A percentile compares a stretch with the other conserved stretches of the same genome.
These are phyloP conservation scores for Platichthys stellatus DNA, from an alignment of 2,113 vertebrate genomes.

Conservation along the genomic window DNA sequence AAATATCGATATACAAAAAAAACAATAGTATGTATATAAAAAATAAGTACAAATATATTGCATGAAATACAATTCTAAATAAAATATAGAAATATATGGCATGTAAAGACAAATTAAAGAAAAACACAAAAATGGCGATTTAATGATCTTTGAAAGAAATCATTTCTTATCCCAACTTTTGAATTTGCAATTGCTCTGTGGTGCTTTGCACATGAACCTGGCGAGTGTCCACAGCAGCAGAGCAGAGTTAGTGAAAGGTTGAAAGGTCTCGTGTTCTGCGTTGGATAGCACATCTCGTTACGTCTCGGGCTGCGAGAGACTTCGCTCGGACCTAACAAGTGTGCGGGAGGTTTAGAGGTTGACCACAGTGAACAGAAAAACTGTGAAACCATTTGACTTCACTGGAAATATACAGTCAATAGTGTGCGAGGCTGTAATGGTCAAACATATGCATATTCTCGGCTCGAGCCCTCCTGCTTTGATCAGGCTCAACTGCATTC, in stretches of 20 bases:
- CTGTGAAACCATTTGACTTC: slow-evolving; percentile 27
- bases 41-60: neutral
- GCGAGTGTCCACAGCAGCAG: slow-evolving; percentile 10
- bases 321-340: slow-evolving; percentile 21
- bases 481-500: slow-evolving; percentile 56
- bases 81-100: neutral
- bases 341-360: slow-evolving; percentile 53
- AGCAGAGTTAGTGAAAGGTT: slow-evolving; percentile 35
- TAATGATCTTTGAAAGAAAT: neutral
- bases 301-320: neutral
- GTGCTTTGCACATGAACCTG: slow-evolving; percentile 41
- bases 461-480: slow-evolving; percentile 53
- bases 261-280: slow-evolving; percentile 38
- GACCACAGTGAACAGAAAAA: slow-evolving; percentile 34
- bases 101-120: neutral
- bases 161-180: neutral
- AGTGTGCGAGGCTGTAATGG: slow-evolving; percentile 53
- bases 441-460: slow-evolving; percentile 71
- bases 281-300: slow-evolving; percentile 41
- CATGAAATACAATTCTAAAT: neutral
- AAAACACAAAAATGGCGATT: neutral
- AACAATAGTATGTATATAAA: neutral
- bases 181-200: neutral
- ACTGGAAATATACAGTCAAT: slow-evolving; percentile 26
- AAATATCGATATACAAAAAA: neutral